Base-by-base conservation (phyloP, 2,113 vertebrate genomes). In the Onychostruthus taczanowskii region DNA sequence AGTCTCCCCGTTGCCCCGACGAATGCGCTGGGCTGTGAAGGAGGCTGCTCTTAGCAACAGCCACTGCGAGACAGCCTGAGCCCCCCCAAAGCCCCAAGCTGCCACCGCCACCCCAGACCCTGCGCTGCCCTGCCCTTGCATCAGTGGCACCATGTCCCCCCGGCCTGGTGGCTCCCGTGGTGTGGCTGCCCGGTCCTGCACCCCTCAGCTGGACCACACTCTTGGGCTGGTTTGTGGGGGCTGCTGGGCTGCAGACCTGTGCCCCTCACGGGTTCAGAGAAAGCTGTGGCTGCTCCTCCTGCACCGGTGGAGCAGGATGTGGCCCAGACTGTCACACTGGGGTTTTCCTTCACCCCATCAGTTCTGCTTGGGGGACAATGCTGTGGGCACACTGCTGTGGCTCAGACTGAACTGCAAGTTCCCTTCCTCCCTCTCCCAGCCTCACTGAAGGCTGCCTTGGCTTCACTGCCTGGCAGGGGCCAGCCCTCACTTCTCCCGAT, bases 221-320 rank as follows among this genome's bases (percentile, higher is more conserved):
- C 6, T 7, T 6, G 0, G 72, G n/a, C 80, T 76, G 59, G 3
- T 27, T 24, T 28, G 37, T 21, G 35, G 20, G 23, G 31, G 28
- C 37, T 67, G 33, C 62, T 39, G 86, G 44, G 18, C 26, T 37
- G 39, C 67, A 41, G 35, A 47, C 11, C 47, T 5, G 16, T 35
- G 50, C 16, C 47, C 23, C 17, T 21, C 11, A 5, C 2, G 18
- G 30, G 58, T 16, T 5, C 55, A 73, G 49, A 66, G 80, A 4
- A 16, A 61, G 68, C 81, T 13, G 19, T 27, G 68, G 16, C 24
- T 67, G 39, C 28, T 90, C 39, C 12, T 46, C 37, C 39, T 8
- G 47, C 26, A 11, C 52, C 0, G 1, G n/a, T 2, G 5, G 56
- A 39, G 12, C 2, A 0, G 44, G 49, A 76, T 58, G 49, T 68